Evolutionary conservation across 2,113 vertebrate species (phyloP), one percentile per base, ranked within the genome.

Genomic region (Puntigrus tetrazona): DNA sequence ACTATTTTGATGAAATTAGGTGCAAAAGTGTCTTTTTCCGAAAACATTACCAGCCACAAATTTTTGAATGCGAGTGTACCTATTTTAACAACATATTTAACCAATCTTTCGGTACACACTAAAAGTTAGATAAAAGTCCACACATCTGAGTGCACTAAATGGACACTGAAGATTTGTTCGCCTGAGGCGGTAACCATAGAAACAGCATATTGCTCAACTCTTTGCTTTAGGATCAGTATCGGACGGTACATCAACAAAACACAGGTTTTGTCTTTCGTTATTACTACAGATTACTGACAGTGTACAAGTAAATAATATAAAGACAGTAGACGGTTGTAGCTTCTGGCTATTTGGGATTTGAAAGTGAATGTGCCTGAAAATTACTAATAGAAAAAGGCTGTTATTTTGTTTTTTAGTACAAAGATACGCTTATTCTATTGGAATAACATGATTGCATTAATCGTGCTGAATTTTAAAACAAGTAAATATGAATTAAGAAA

Each of bases 81-180:
- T 69, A 36, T 69, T 38, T 69, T 18, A 69, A 36, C 16, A 11
- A 9, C 65, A 69, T 69, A 38, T 69, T 38, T 18, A 69, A 20
- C 36, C 31, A 67, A 16, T 69, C 8, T 36, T 38, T 38, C 9
- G 22, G 65, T 22, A 43, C 22, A 20, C 18, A 14, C 36, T 25
- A 72, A 45, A 43, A 43, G 69, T 72, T 25, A 72, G 31, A 36
- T 72, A 43, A 72, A 72, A 72, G 69, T 72, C 38, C 36, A 73
- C 6, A 45, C 36, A 25, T 43, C 69, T 43, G 36, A 72, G 38
- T 45, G 38, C 70, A 73, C 70, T 73, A 73, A 27, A 73, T 25
- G 27, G 70, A 45, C 22, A 27, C 34, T 70, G 34, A 70, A 70
- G 3, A 43, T 25, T 6, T 73, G 41, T 76, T 59, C n/a, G 7